A percentile compares a stretch with the other conserved stretches of the same genome.
Evolutionary conservation across 2,888 invertebrate species (phyloP).

Genomic region (Dexiosoma caninum): DNA sequence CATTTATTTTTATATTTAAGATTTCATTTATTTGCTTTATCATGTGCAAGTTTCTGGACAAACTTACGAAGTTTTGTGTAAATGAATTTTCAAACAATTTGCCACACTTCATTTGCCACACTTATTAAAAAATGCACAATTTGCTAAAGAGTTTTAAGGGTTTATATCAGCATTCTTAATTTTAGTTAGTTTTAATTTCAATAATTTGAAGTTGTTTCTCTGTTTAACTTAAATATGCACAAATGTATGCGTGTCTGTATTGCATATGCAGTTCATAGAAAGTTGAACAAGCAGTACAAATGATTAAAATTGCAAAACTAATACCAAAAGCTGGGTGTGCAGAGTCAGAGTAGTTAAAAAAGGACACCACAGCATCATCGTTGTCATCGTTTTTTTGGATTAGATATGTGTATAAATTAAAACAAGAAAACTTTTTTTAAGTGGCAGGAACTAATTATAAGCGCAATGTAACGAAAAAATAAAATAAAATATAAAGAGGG

Average conservation of each 20-base stretch:
- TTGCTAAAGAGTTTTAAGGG: too few relatives aligned
- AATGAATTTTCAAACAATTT: too few relatives aligned
- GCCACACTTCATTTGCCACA: too few relatives aligned
- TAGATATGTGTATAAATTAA: conserved; percentile 17
- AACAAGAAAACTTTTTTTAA: too few relatives aligned
- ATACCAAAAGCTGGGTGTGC: not conserved
- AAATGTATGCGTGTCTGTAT: too few relatives aligned
- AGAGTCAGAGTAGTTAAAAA: not conserved
- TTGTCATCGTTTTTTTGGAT: not conserved
- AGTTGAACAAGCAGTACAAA: not conserved
- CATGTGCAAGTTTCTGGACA: too few relatives aligned
- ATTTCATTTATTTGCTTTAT: too few relatives aligned
- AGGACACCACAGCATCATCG: not conserved
- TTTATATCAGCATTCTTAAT: too few relatives aligned
- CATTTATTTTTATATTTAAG: too few relatives aligned
- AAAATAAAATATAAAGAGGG: not conserved
- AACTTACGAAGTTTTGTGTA: too few relatives aligned
- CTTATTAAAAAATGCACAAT: too few relatives aligned
- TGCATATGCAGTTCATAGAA: not conserved
- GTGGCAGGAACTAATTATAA: conserved; percentile 14
- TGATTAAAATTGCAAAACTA: not conserved
- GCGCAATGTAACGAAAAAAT: not conserved
- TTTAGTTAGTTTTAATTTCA: too few relatives aligned
- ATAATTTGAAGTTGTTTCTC: not conserved
- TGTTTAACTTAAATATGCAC: not conserved